These are phyloP conservation scores for Microtus agrestis DNA, from an alignment of 2,797 vertebrate species.

Conservation along the genomic window DNA sequence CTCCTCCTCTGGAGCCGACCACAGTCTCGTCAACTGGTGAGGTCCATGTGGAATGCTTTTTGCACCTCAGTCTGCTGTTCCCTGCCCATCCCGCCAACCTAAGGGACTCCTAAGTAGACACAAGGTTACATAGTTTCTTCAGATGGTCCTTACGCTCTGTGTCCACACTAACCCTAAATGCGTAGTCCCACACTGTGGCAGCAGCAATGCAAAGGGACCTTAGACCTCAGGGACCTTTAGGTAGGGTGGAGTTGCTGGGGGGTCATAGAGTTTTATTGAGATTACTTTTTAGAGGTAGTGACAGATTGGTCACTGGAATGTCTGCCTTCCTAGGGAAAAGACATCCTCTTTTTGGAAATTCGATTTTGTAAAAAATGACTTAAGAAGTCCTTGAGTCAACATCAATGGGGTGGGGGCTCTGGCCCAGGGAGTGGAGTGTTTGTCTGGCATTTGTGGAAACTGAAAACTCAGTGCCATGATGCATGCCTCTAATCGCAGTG, in stretches of 20 bases:
- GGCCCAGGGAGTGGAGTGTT: neutral
- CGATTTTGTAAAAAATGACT: neutral
- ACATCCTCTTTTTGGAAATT: neutral
- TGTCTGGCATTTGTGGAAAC: neutral
- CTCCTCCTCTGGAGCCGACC: neutral
- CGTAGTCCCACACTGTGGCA: accelerated
- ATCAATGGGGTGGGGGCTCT: neutral
- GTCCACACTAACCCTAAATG: neutral
- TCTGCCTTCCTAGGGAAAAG: neutral
- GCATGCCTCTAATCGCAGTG: neutral
- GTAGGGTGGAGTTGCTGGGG: neutral
- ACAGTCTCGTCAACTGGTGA: neutral
- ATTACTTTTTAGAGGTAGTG: neutral
- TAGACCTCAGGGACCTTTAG: neutral
- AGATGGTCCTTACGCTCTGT: no score
- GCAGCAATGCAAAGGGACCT: neutral
- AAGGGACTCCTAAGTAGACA: neutral
- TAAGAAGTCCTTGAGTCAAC: neutral
- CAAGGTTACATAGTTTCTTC: neutral
- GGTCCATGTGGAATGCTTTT: neutral
- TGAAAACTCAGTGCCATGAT: neutral
- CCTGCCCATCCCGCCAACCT: no score
- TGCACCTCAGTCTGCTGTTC: neutral
- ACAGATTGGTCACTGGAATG: neutral
- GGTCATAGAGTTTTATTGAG: neutral